phyloP scores from a whole-genome alignment of 1,140 invertebrate species.

The Megalonaias nervosa region DNA sequence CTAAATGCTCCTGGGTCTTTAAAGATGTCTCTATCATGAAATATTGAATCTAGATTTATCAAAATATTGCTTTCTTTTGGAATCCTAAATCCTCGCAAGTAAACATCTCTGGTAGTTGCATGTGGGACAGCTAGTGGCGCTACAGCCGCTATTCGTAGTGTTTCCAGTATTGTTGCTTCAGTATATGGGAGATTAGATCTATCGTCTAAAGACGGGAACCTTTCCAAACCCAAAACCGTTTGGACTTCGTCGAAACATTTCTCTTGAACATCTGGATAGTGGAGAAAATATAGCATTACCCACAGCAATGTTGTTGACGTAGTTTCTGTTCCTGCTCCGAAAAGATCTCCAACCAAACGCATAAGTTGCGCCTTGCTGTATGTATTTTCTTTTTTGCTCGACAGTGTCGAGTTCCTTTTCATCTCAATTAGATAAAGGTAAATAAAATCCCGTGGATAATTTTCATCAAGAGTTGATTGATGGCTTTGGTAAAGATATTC shows the following conservation, averaged over 20 bases:
- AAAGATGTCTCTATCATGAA: conserved; percentile 23
- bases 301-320: too few relatives aligned
- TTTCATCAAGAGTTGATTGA: conserved; percentile 6
- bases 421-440: conserved; percentile 38
- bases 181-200: conserved; percentile 26
- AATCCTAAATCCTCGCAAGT: conserved; percentile 39
- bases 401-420: conserved; percentile 16
- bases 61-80: conserved; percentile 24
- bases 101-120: conserved; percentile 51
- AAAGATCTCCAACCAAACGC: conserved; percentile 78
- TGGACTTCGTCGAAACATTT: conserved; percentile 89
- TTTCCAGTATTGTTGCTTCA: conserved; percentile 46
- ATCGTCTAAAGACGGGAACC: conserved; percentile 27
- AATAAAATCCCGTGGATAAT: conserved; percentile 34
- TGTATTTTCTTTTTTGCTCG: neutral
- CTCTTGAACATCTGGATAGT: too few relatives aligned
- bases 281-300: too few relatives aligned
- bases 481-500: too few relatives aligned
- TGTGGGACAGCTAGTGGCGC: conserved; percentile 68
- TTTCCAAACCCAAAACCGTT: conserved; percentile 35
- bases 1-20: conserved; percentile 29
- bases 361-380: conserved; percentile 31
- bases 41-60: conserved; percentile 21
- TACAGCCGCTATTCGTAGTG: conserved; percentile 38
- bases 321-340: conserved; percentile 93